Base-by-base conservation (phyloP, 1,140 invertebrate species). In the Drosophila watanabei region DNA sequence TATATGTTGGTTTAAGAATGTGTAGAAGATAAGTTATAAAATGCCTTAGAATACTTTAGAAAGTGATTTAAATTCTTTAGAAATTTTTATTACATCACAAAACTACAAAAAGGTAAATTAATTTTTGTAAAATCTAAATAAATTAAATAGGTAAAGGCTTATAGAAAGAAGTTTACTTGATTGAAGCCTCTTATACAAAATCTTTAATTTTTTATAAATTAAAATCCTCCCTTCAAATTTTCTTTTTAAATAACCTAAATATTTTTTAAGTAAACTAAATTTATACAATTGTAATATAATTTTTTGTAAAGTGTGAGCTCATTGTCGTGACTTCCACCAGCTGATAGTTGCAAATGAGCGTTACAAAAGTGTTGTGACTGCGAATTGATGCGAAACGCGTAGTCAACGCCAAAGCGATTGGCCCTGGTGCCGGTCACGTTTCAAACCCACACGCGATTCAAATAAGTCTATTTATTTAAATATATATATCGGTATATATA, bases 391-490 rank as follows among this genome's bases (percentile, higher is more conserved):
- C 61, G 63, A 80, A 76, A 60, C 60, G 51, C 64, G 68, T 59
- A 57, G 72, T 54, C 58, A 69, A 56, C 52, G 60, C 33, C 14
- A 32, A 60, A 70, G 37, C 59, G 39, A 45, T 77, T 51, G 63
- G 56, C 48, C 71, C 16, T 69, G 64, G 35, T 51, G 58, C 46
- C 77, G 69, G 82, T 90, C 86, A 90, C 86, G 86, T 90, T 90
- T 90, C 52, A 9, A 8, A 56, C 45, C 75, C 73, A 90, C 79
- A 86, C 69, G 64, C 78, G 73, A 59, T 60, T 41, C 57, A 57
- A 24, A 24, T 37, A 56, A 6, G 33, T 28, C 20, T 39, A n/a
- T 28, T 39, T 59, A 59, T 61, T 68, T 30, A 49, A 18, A 30
- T 11, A 20, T n/a, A 70, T 45, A 48, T 9, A 52, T n/a, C n/a